phyloP scores from a whole-genome alignment of 37 sponge, comb jelly and placozoan species.

The Oopsacas minuta region DNA sequence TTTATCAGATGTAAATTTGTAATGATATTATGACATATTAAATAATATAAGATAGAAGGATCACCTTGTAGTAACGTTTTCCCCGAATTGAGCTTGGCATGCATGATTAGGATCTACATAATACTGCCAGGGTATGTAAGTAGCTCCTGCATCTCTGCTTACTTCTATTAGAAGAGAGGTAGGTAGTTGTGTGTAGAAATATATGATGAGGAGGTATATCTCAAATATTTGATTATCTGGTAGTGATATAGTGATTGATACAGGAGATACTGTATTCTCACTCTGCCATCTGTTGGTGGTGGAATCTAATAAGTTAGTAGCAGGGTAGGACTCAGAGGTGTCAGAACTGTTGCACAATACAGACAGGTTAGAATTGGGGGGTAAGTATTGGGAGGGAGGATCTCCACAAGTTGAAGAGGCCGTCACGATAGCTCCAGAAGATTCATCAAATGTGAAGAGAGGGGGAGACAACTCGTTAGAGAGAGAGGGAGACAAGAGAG shows the following conservation, averaged over 20 bases:
- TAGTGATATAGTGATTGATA: not conserved
- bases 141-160: not conserved
- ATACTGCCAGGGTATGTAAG: not conserved
- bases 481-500: not conserved
- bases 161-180: not conserved
- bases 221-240: not conserved
- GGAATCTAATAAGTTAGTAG: not conserved
- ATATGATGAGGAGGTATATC: not conserved
- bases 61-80: too few species aligned
- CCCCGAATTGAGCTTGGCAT: not conserved
- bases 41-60: too few species aligned
- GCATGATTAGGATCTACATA: not conserved
- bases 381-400: not conserved
- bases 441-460: not conserved
- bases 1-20: too few species aligned
- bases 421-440: not conserved
- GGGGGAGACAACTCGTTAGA: not conserved
- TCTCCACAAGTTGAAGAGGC: constrained; percentile 6
- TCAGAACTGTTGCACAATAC: not conserved
- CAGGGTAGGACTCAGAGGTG: not conserved
- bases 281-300: not conserved
- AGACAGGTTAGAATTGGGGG: not conserved
- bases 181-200: not conserved
- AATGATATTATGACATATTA: too few species aligned
- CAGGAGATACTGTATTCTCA: not conserved